A percentile compares a stretch with the other conserved stretches of the same genome.
These are phyloP conservation scores for Tetrao urogallus DNA, from an alignment of 2,113 vertebrate genomes.

Conservation along the genomic window DNA sequence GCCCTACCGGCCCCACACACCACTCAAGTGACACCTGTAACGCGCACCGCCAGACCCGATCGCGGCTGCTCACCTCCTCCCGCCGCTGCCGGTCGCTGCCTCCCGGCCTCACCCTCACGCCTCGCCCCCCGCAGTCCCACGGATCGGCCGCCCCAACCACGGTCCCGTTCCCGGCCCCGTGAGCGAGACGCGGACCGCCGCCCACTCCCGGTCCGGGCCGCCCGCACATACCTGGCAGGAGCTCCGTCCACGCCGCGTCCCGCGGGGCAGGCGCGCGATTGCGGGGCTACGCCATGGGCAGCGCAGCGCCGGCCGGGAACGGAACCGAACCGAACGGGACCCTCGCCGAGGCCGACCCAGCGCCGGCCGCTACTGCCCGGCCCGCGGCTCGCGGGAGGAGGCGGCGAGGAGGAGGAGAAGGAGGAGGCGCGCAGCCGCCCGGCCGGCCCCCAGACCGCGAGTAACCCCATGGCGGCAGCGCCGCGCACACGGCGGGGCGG, in stretches of 20 bases:
- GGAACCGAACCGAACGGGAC: slow-evolving; percentile 19
- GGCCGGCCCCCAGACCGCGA: slow-evolving; percentile 32
- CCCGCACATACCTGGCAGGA: not conserved
- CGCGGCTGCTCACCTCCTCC: not conserved
- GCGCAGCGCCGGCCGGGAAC: not conserved
- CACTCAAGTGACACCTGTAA: not conserved
- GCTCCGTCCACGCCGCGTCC: not conserved
- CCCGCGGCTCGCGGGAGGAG: not conserved
- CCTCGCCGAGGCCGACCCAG: not conserved
- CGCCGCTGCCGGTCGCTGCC: not conserved
- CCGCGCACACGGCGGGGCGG: slow-evolving; percentile 9
- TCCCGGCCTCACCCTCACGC: not conserved
- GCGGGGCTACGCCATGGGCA: slow-evolving; percentile 1
- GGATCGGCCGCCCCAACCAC: too few species aligned
- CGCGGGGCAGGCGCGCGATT: not conserved
- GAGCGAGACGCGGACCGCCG: not conserved
- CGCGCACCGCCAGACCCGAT: too few species aligned
- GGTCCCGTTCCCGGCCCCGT: not conserved
- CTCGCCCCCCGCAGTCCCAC: not conserved
- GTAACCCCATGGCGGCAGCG: slow-evolving; percentile 48
- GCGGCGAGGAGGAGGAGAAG: not conserved
- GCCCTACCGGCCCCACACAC: too few species aligned
- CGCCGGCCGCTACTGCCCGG: not conserved
- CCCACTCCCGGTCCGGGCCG: not conserved
- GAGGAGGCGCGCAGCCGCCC: not conserved